These are phyloP conservation scores for Lapara coniferarum DNA, from an alignment of 2,888 invertebrate genomes.

Conservation along the genomic window DNA sequence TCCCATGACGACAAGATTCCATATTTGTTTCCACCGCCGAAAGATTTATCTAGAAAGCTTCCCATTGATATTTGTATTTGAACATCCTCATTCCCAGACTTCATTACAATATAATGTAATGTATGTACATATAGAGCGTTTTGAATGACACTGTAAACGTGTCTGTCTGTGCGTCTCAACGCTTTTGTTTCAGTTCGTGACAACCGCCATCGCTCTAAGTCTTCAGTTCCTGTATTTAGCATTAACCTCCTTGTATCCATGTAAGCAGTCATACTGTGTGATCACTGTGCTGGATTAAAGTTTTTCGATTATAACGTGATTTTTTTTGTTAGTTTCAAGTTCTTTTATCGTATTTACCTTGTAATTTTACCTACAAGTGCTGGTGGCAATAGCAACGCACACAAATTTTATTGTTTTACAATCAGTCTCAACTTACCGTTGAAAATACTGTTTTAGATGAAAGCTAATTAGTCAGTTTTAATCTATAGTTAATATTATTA, in stretches of 20 bases:
- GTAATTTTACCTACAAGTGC: too few species aligned
- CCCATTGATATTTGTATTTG: conserved; percentile 22
- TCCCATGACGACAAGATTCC: conserved; percentile 22
- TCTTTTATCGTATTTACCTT: too few species aligned
- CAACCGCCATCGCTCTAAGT: conserved; percentile 12
- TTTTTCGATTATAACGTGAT: background rate
- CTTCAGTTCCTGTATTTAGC: conserved; percentile 10
- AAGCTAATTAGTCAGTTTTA: background rate
- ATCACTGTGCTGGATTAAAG: background rate
- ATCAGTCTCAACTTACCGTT: background rate
- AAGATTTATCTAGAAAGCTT: conserved; percentile 21
- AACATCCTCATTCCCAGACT: conserved; percentile 45
- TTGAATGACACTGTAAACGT: conserved; percentile 40
- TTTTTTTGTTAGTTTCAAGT: too few species aligned
- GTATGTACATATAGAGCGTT: conserved; percentile 38
- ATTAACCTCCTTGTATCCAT: background rate
- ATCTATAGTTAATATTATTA: background rate
- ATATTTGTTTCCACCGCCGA: conserved; percentile 11
- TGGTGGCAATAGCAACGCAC: too few species aligned
- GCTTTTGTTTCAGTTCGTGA: conserved; percentile 15
- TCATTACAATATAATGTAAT: conserved; percentile 44
- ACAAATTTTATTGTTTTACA: too few species aligned
- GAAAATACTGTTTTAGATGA: background rate
- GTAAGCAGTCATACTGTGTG: background rate
- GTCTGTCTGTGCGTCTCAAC: conserved; percentile 47